Conservation (phyloP, 2,113 vertebrate species). For the Suncus etruscus region DNA sequence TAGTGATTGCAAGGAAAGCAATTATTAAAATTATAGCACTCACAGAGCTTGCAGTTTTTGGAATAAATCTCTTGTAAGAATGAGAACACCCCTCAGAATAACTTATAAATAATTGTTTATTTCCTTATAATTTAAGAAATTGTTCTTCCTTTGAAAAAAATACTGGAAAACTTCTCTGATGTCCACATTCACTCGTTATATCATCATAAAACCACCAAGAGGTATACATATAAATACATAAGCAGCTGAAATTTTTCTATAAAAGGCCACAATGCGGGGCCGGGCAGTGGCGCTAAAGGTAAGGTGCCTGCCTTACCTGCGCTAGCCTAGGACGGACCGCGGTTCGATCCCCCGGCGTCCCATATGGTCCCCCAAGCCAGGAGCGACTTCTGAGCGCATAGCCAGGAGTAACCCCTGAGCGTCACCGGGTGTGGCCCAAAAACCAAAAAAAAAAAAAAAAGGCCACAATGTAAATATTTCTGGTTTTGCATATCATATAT, state of each 20-base stretch:
- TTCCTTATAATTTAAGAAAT: background rate
- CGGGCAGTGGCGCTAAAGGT: too few relatives aligned
- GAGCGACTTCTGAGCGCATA: too few relatives aligned
- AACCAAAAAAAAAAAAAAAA: too few relatives aligned
- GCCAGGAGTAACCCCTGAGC: too few relatives aligned
- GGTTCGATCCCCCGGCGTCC: too few relatives aligned
- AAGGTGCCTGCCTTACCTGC: too few relatives aligned
- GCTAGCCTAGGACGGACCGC: too few relatives aligned
- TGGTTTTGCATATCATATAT: background rate
- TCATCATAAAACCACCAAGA: constrained; percentile 9
- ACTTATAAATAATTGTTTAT: constrained; percentile 56
- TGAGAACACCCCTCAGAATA: background rate
- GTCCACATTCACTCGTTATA: background rate
- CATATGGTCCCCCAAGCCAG: too few relatives aligned
- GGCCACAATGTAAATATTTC: background rate
- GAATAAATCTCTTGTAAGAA: background rate
- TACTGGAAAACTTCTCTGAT: background rate
- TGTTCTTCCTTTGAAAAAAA: constrained; percentile 45
- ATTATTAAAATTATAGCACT: background rate
- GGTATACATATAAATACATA: too few relatives aligned
- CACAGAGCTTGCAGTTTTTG: background rate
- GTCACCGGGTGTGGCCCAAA: too few relatives aligned
- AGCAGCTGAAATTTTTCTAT: background rate
- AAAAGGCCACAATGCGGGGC: background rate
- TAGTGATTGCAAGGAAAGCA: background rate